Evolutionary conservation across 2,797 vertebrate species (phyloP), one percentile per base, ranked within the genome.

Genomic region (Phrynocephalus forsythii): DNA sequence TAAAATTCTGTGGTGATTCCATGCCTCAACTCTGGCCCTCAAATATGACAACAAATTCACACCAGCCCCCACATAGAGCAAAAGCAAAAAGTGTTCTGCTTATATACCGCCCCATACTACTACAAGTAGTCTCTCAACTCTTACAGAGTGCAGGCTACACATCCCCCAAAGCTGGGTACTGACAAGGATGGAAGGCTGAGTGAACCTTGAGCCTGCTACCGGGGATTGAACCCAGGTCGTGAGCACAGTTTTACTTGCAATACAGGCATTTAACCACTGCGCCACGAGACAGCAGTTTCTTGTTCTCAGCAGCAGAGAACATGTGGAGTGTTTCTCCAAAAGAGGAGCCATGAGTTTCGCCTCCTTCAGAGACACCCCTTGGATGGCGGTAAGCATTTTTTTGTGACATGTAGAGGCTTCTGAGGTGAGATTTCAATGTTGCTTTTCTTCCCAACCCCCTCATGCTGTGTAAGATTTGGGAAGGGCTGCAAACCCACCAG

Each of bases 401-500:
- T 1, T 1, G 24, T 28, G 44, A 1, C 7, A 73, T 38, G 52
- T 79, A 85, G 79, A 84, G 79, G 69, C 11, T 84, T 84, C 0
- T 5, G 67, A 87, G 68, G 86, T 83, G 66, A 90, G 73, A 85
- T 79, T 86, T 91, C 16, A 68, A n/a, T 67, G 90, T 15, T 89
- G 83, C 28, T 91, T 44, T 80, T 60, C 86, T 90, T 85, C 71
- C 60, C 8, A 82, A 91, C 84, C 90, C 81, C 73, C 79, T 60
- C 84, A 11, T 88, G 89, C 91, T 85, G 5, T 67, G 63, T 67
- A 50, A 56, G 28, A 90, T 87, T 91, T 48, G 82, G 90, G 90
- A 93, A 93, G 82, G 33, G 84, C 85, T 81, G 90, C 83, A 48
- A 30, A 91, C 87, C 89, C 92, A 79, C 84, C 79, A 87, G 67